Evolutionary conservation across 2,797 vertebrate species (phyloP), one percentile per base, ranked within the genome.

Genomic region (Chiloscyllium punctatum): DNA sequence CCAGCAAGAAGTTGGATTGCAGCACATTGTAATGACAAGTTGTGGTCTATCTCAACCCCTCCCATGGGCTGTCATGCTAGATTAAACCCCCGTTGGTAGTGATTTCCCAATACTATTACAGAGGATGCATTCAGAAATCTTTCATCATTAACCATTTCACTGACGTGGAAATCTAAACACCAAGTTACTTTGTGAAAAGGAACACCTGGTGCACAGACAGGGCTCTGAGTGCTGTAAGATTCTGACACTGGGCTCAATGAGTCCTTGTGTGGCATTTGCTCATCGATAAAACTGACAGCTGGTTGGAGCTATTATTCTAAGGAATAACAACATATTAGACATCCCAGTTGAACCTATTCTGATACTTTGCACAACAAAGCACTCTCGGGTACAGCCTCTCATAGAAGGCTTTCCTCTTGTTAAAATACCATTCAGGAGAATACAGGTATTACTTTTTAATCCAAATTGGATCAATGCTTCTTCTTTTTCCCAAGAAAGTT

Each of bases 1-100:
- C 94, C 71, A 77, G 71, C 53, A 71, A 77, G 23, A 71, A 95
- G 23, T 69, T 74, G 94, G 68, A 77, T 74, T 74, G 30, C 33
- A 71, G 51, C 37, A 48, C 92, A 71, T 71, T 71, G 92, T 72
- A 51, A 77, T 5, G 94, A 95, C 94, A 74, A 77, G 69, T 95
- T 95, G 94, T 77, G 94, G 94, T 95, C 94, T 95, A 77, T 95
- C 71, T 95, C 51, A 77, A 77, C 69, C 94, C 94, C 94, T 95
- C 94, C 71, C 71, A 48, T 77, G 94, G 94, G 94, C 94, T 95
- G 94, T 95, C 94, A 18, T 48, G 94, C 69, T 74, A 74, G 48
- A 95, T 95, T 95, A 95, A 74, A 77, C 71, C 69, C 92, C 92
- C 48, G 92, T 72, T 74, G 92, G 68, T 51, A 51, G 25, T 94